These are phyloP conservation scores for Gymnocypris eckloni DNA, from an alignment of 2,797 vertebrate species.

Conservation along the genomic window DNA sequence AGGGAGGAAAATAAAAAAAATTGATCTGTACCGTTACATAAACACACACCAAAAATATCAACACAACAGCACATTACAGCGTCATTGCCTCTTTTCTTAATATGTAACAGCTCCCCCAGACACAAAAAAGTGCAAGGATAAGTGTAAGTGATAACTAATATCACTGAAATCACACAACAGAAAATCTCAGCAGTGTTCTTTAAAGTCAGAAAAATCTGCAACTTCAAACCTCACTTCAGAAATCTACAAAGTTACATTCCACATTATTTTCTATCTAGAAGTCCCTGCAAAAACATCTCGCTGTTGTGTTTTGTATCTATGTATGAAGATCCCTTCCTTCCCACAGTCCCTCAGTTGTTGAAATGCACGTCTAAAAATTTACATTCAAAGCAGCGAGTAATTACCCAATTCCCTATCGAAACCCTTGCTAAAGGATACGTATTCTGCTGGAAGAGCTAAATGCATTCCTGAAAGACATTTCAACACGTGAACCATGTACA, in stretches of 20 bases:
- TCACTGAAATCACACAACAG: slow-evolving; percentile 1
- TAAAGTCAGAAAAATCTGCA: neutral
- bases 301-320: neutral
- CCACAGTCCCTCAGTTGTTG: slow-evolving; percentile 20
- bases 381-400: slow-evolving; percentile 35
- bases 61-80: slow-evolving; percentile 5
- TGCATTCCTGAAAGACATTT: slow-evolving; percentile 31
- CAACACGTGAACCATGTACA: slow-evolving; percentile 10
- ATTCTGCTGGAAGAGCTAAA: slow-evolving; percentile 1
- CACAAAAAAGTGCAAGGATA: neutral
- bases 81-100: neutral
- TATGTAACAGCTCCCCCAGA: neutral
- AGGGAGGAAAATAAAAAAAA: slow-evolving; percentile 35
- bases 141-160: neutral
- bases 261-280: neutral
- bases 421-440: slow-evolving; percentile 15
- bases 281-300: neutral
- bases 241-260: neutral
- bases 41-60: slow-evolving; percentile 55
- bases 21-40: slow-evolving; percentile 32
- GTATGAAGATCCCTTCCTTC: neutral
- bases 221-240: neutral
- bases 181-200: slow-evolving; percentile 3
- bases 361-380: slow-evolving; percentile 17
- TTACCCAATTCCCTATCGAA: slow-evolving; percentile 42